Base-by-base conservation (phyloP, 2,888 invertebrate genomes). In the Coecobrya sp. region DNA sequence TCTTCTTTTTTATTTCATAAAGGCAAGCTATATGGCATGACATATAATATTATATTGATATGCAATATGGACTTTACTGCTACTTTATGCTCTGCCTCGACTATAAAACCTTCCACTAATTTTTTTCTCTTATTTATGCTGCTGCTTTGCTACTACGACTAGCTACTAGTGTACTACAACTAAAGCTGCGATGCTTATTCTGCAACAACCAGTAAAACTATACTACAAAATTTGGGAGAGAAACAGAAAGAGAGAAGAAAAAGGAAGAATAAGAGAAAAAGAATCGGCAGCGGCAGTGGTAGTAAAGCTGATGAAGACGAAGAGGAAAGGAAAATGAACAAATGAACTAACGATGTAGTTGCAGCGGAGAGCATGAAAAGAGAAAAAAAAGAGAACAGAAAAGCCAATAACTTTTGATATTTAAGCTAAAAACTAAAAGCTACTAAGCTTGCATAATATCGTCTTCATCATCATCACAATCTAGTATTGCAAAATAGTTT, bases 321-420 rank as follows among this genome's bases (percentile, higher is more conserved):
- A 81, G 49, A 27, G 36, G 22, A 55, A 36, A 19, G 76, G 25
- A 45, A 76, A 76, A 76, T 76, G 81, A 81, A 81, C 55, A n/a
- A 81, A 55, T 25, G 10, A 16, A 55, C 79, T 79, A 52, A 52
- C 76, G 49, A 76, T 42, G n/a, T 36, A 68, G 36, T 13, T 19
- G 68, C 30, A 36, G n/a, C 25, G 19, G 45, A 55, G 76, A 73
- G 59, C 36, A 59, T 10, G 65, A 65, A 25, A 62, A 25, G 55
- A n/a, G 27, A 73, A 52, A 45, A 30, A 13, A 76, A 30, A 73
- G 45, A 52, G 45, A 76, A 76, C 25, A 30, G 49, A 82, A 82
- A 89, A 89, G 89, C 89, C 89, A 89, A 89, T 89, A 89, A 89
- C 89, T 89, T 89, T 89, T 89, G 89, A 89, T 89, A 89, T 89